Evolutionary conservation across 2,113 vertebrate species (phyloP), one percentile per base, ranked within the genome.

Genomic region (Ginglymostoma cirratum): DNA sequence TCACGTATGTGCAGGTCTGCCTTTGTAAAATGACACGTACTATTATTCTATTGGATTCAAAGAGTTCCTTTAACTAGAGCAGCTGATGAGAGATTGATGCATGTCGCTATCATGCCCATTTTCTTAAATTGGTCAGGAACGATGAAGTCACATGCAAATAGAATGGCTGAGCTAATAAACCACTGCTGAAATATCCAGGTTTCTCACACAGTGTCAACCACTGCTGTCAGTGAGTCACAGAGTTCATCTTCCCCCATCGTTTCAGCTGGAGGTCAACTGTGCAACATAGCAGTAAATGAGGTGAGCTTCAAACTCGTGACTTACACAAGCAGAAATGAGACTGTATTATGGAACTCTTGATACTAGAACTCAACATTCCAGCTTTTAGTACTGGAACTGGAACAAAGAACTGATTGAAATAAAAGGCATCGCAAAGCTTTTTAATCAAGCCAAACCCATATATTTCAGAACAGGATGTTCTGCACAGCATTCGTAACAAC

Each of bases 371-470:
- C 42, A 95, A 95, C 45, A 95, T 76, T 72, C 12, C 67, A 95
- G 42, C 69, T 95, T 30, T 95, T 95, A 45, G 52, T 72, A 72
- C 0, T 52, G 42, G 42, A 72, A 52, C 66, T 48, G 93, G 69
- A 67, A 95, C 42, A 95, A 95, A 95, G n/a, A 70, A 52, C 67
- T 72, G 42, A 76, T 72, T 95, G 45, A 95, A 95, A 27, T 12
- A 34, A 27, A 52, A 48, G 42, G 42, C 67, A 48, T 45, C 48
- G 69, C 42, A 45, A 52, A 72, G 45, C 24, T 23, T 76, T 52
- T 72, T 95, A 95, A 95, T 76, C 24, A 95, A 76, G 3, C 48
- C 7, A 69, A 52, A 76, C 1, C 45, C 38, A 27, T 24, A n/a
- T 48, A 45, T 95, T 95, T 95, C 69, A 95, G 45, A 67, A 67